Conservation (phyloP, 2,797 vertebrate species). For the Fundulus diaphanus region DNA sequence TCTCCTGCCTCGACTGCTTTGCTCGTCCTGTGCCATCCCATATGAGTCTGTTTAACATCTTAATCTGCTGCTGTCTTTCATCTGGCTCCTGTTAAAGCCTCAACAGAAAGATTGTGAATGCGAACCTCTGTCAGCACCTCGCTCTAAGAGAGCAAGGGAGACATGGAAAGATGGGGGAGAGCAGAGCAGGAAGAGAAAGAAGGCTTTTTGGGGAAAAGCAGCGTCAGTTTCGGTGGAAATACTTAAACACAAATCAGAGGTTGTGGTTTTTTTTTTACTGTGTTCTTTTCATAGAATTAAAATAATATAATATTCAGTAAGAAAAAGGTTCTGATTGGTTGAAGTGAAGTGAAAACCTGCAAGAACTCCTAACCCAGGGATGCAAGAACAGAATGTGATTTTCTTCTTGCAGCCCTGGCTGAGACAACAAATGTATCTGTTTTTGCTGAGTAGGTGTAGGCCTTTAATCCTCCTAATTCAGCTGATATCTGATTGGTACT, state of each 20-base stretch:
- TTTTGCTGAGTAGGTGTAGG: too few species aligned
- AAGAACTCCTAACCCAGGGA: not conserved
- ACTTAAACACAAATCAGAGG: conserved; percentile 3
- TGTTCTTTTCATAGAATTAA: not conserved
- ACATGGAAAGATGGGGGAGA: conserved; percentile 50
- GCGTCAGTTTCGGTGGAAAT: conserved; percentile 18
- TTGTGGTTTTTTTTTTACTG: too few species aligned
- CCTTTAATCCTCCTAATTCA: too few species aligned
- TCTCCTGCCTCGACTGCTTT: conserved; percentile 66
- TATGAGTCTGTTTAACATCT: conserved; percentile 81
- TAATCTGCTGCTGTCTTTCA: conserved; percentile 86
- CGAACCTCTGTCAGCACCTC: conserved; percentile 82
- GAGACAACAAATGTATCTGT: too few species aligned
- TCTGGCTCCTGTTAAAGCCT: conserved; percentile 83
- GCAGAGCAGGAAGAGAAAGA: conserved; percentile 31
- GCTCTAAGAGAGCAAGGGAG: conserved; percentile 69
- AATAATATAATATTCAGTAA: not conserved
- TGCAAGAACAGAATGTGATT: too few species aligned
- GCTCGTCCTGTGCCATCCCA: conserved; percentile 77
- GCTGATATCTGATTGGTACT: not conserved
- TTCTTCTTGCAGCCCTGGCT: too few species aligned
- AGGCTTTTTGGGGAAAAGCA: conserved; percentile 31
- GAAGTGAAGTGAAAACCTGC: not conserved
- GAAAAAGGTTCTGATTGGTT: not conserved
- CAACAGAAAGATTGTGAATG: conserved; percentile 80